Conservation (phyloP, 2,888 invertebrate species). For the Linhomoeus sp. region DNA sequence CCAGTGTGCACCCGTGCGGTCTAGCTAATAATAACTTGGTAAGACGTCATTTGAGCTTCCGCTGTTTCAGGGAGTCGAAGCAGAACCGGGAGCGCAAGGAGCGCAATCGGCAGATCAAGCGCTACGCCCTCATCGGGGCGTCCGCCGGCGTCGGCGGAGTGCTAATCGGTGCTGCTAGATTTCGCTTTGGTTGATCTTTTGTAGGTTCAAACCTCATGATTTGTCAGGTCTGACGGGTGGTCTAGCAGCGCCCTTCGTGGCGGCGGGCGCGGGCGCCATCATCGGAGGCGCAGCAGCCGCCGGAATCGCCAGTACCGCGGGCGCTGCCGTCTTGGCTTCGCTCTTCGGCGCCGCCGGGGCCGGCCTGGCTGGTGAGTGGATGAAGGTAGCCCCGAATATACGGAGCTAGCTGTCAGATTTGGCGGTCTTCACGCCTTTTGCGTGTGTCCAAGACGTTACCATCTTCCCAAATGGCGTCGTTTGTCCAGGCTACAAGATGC, state of each 20-base stretch:
- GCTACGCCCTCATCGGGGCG: conserved; percentile 43
- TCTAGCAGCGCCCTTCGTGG: conserved; percentile 43
- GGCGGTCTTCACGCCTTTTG: no score
- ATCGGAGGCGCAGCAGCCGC: neutral
- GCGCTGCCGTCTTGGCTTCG: conserved; percentile 38
- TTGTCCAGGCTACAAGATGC: conserved; percentile 45
- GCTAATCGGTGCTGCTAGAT: conserved; percentile 33
- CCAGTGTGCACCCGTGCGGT: no score
- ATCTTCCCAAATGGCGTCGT: no score
- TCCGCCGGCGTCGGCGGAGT: conserved; percentile 46
- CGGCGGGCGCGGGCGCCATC: conserved; percentile 31
- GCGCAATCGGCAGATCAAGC: conserved; percentile 39
- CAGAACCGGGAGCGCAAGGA: conserved; percentile 31
- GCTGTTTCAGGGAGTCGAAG: conserved; percentile 35
- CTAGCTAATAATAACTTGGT: no score
- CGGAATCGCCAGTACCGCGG: conserved; percentile 34
- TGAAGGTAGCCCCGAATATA: no score
- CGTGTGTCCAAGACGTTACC: no score
- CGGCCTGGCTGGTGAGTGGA: conserved; percentile 38
- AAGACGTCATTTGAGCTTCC: no score
- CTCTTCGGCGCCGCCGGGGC: conserved; percentile 46
- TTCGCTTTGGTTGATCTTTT: no score
- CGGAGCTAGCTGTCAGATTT: no score
- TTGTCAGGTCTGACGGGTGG: conserved; percentile 45
- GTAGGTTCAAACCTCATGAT: no score